A percentile compares a stretch with the other conserved stretches of the same genome.
Conservation (phyloP, 2,113 vertebrate species). For the Neogale vison region DNA sequence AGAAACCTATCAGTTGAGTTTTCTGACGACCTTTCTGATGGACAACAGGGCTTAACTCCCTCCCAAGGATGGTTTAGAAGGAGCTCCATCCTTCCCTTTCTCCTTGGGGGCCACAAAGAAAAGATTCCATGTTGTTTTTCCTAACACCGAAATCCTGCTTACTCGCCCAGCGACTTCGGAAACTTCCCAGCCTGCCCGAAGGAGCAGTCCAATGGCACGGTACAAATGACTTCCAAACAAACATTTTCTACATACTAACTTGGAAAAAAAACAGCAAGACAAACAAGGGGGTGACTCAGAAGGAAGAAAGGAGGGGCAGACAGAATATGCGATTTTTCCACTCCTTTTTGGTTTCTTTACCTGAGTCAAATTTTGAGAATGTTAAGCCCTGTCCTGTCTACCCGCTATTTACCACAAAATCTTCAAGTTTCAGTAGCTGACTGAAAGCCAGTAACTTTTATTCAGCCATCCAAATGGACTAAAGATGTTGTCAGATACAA, state of each 20-base stretch:
- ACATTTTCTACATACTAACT: background rate
- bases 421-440: conserved; percentile 41
- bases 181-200: background rate
- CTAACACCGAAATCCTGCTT: background rate
- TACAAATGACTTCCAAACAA: conserved; percentile 35
- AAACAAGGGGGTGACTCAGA: conserved; percentile 5
- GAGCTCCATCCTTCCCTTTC: background rate
- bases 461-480: background rate
- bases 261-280: conserved; percentile 44
- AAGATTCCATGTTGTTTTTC: background rate
- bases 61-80: background rate
- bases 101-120: background rate
- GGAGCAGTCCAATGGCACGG: background rate
- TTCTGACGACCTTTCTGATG: conserved; percentile 14
- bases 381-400: background rate
- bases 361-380: conserved; percentile 54
- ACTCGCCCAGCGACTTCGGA: background rate
- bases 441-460: conserved; percentile 32
- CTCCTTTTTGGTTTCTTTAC: conserved; percentile 46
- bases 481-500: conserved; percentile 33
- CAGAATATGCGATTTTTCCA: background rate
- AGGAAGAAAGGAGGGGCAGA: background rate
- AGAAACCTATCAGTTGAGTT: background rate
- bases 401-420: background rate
- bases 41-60: background rate